Percentiles rank a stretch among this genome's conserved stretches.
phyloP scores from a whole-genome alignment of 2,888 invertebrate species.

The Ceriagrion tenellum region DNA sequence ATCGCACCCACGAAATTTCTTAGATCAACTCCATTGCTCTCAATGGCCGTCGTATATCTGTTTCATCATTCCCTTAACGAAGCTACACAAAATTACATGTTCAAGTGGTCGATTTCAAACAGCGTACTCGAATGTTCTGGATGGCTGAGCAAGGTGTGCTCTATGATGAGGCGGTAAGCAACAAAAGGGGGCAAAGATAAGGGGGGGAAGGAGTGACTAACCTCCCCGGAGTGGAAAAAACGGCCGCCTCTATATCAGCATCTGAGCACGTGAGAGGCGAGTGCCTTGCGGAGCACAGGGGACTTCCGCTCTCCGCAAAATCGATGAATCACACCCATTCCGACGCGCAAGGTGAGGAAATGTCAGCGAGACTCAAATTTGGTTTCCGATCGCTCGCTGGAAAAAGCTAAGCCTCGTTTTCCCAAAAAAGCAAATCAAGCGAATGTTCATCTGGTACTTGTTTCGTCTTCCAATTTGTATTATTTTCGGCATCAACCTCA shows the following conservation, averaged over 20 bases:
- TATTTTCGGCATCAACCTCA: too few species aligned
- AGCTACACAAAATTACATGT: neutral
- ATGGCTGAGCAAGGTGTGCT: neutral
- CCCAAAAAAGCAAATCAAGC: too few species aligned
- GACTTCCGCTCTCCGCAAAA: conserved; percentile 3
- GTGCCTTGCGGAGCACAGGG: neutral
- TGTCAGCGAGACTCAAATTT: neutral
- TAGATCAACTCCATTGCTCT: neutral
- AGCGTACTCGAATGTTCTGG: neutral
- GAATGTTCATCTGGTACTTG: too few species aligned
- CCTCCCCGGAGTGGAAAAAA: neutral
- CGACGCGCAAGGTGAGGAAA: neutral
- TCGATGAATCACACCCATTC: conserved; percentile 12
- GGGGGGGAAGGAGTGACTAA: neutral
- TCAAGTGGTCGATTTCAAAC: neutral
- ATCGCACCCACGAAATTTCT: neutral
- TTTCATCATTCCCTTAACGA: neutral
- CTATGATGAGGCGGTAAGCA: neutral
- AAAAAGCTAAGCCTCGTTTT: too few species aligned
- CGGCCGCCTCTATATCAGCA: neutral
- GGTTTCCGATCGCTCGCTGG: too few species aligned
- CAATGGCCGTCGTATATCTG: neutral
- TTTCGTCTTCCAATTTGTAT: too few species aligned
- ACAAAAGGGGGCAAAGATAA: neutral
- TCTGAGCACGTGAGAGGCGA: conserved; percentile 5